phyloP scores from a whole-genome alignment of 1,140 invertebrate species.

The Pseudomyrmex pallidus region DNA sequence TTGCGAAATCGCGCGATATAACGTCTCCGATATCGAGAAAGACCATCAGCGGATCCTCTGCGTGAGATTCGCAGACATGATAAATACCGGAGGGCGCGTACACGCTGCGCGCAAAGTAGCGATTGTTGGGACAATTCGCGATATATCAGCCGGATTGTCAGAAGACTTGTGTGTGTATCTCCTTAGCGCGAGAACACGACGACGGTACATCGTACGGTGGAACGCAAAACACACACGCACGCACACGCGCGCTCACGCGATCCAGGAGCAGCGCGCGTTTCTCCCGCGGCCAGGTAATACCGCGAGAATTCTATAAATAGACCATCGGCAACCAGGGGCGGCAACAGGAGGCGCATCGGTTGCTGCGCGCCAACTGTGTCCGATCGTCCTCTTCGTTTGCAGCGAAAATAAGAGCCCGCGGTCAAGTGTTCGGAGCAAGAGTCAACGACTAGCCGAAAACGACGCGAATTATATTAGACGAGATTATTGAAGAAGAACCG shows the following conservation, averaged over 20 bases:
- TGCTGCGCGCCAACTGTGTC: constrained; percentile 76
- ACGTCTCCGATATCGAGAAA: not conserved
- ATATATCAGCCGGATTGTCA: constrained; percentile 30
- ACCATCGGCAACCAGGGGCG: constrained; percentile 59
- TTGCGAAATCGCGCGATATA: constrained; percentile 20
- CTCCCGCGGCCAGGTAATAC: constrained; percentile 77
- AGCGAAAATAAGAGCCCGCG: constrained; percentile 64
- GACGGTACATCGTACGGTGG: constrained; percentile 13
- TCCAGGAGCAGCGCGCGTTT: constrained; percentile 57
- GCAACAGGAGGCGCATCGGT: constrained; percentile 60
- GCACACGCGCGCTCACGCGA: constrained; percentile 11
- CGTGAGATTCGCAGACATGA: not conserved
- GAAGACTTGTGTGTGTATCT: not conserved
- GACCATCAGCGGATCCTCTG: too few relatives aligned
- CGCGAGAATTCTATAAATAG: constrained; percentile 81
- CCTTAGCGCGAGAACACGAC: constrained; percentile 49
- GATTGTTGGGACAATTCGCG: constrained; percentile 32
- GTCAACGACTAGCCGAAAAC: constrained; percentile 12
- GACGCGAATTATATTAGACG: not conserved
- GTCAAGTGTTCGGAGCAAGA: constrained; percentile 68
- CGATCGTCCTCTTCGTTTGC: constrained; percentile 54
- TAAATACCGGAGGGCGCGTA: not conserved
- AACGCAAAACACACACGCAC: not conserved
- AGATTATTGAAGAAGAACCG: constrained; percentile 42
- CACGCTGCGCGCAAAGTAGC: constrained; percentile 31